A percentile compares a stretch with the other conserved stretches of the same genome.
phyloP scores from a whole-genome alignment of 2,113 vertebrate species.

The Naja naja region DNA sequence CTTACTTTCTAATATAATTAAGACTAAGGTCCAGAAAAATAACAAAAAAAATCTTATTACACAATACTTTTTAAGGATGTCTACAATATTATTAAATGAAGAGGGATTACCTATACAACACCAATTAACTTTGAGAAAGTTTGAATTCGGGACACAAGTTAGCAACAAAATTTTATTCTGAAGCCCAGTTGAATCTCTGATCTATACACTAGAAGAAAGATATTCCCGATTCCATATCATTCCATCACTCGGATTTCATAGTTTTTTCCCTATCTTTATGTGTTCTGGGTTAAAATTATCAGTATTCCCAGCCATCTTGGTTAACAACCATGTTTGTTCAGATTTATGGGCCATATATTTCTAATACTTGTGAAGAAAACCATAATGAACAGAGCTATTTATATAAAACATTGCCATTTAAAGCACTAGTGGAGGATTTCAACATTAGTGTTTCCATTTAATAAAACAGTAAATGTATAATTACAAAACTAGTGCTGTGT shows the following conservation, averaged over 20 bases:
- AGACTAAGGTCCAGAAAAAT: not conserved
- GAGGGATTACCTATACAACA: conserved; percentile 14
- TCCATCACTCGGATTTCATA: not conserved
- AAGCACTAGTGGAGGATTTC: not conserved
- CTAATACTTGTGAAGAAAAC: not conserved
- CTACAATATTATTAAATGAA: not conserved
- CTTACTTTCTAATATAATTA: not conserved
- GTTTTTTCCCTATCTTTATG: not conserved
- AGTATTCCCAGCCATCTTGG: not conserved
- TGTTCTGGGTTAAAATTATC: not conserved
- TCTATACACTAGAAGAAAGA: not conserved
- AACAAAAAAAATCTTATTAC: conserved; percentile 24
- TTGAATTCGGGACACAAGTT: not conserved
- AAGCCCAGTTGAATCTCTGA: not conserved
- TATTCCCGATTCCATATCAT: not conserved
- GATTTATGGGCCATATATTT: not conserved
- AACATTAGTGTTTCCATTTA: not conserved
- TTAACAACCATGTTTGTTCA: not conserved
- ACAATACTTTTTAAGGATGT: not conserved
- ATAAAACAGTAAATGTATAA: not conserved
- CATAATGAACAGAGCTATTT: not conserved
- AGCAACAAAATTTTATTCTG: not conserved
- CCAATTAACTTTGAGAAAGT: not conserved
- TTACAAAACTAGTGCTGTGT: not conserved
- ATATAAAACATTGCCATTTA: not conserved